phyloP scores from a whole-genome alignment of 1,140 invertebrate genomes.

The Artemia franciscana region DNA sequence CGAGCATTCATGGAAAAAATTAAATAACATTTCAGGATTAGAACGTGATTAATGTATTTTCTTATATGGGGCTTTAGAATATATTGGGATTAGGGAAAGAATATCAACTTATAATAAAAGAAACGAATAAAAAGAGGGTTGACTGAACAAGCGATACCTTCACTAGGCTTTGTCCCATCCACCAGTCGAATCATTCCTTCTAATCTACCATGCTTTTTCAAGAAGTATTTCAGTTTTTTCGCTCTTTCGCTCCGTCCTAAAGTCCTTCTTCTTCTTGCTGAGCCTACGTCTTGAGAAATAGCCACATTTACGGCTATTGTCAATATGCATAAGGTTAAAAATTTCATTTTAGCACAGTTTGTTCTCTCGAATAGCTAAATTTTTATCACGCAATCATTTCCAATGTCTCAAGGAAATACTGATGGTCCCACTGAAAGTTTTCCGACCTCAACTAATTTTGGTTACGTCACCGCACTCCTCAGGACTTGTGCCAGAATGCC shows the following conservation, averaged over 20 bases:
- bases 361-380: too few relatives aligned
- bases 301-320: too few relatives aligned
- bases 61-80: background rate
- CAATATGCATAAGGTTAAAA: too few relatives aligned
- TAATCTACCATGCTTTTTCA: constrained; percentile 28
- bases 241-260: constrained; percentile 6
- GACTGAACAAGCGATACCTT: constrained; percentile 30
- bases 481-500: too few relatives aligned
- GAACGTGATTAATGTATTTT: background rate
- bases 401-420: too few relatives aligned
- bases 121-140: background rate
- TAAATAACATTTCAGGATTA: background rate
- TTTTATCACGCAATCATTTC: too few relatives aligned
- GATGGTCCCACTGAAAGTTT: too few relatives aligned
- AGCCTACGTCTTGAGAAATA: too few relatives aligned
- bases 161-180: constrained; percentile 34
- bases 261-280: constrained; percentile 1
- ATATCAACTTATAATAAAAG: background rate
- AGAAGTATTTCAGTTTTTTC: constrained; percentile 16
- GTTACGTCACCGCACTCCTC: too few relatives aligned
- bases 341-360: too few relatives aligned
- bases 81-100: background rate
- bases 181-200: constrained; percentile 43
- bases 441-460: too few relatives aligned
- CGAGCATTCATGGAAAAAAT: too few relatives aligned